Percentiles rank a stretch among this genome's conserved stretches.
Evolutionary conservation across 2,888 invertebrate genomes (phyloP).

Genomic region (Drosophila histrio): DNA sequence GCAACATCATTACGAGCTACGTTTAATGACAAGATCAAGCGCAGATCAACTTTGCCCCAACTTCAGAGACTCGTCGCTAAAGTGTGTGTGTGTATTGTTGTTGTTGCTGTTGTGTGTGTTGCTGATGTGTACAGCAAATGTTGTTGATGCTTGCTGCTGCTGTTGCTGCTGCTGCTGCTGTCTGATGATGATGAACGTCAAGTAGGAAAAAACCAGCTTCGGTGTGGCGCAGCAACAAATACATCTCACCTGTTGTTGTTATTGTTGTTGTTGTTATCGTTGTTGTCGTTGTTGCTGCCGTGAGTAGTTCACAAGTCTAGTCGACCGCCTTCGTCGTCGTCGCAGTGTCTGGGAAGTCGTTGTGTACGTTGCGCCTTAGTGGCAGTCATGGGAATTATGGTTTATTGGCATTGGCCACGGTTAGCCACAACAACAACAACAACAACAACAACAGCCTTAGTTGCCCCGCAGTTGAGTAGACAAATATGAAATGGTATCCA

Average conservation of each 20-base stretch:
- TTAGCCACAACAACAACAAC: conserved; percentile 55
- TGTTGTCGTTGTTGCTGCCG: conserved; percentile 48
- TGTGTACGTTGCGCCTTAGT: conserved; percentile 71
- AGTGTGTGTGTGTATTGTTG: conserved; percentile 34
- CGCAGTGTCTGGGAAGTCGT: conserved; percentile 79
- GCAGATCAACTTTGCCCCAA: conserved; percentile 65
- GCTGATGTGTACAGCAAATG: conserved; percentile 63
- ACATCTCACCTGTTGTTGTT: conserved; percentile 70
- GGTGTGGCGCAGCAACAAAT: conserved; percentile 62
- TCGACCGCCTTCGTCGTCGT: conserved; percentile 64
- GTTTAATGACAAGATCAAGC: conserved; percentile 82
- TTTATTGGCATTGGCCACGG: conserved; percentile 79
- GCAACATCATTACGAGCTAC: conserved; percentile 69
- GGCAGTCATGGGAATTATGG: conserved; percentile 81
- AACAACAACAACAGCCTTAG: conserved; percentile 23
- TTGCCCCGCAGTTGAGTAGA: conserved; percentile 33
- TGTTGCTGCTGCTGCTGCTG: conserved; percentile 45
- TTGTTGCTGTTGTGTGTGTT: conserved; percentile 3
- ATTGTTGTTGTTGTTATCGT: conserved; percentile 27
- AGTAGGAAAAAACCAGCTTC: conserved; percentile 75
- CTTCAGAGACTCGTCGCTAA: conserved; percentile 34
- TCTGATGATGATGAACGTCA: conserved; percentile 70
- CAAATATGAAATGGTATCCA: conserved; percentile 55
- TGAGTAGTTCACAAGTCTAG: conserved; percentile 69
- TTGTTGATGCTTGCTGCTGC: conserved; percentile 51